Base-by-base conservation (phyloP, 2,113 vertebrate species). In the Dunckerocampus dactyliophorus region DNA sequence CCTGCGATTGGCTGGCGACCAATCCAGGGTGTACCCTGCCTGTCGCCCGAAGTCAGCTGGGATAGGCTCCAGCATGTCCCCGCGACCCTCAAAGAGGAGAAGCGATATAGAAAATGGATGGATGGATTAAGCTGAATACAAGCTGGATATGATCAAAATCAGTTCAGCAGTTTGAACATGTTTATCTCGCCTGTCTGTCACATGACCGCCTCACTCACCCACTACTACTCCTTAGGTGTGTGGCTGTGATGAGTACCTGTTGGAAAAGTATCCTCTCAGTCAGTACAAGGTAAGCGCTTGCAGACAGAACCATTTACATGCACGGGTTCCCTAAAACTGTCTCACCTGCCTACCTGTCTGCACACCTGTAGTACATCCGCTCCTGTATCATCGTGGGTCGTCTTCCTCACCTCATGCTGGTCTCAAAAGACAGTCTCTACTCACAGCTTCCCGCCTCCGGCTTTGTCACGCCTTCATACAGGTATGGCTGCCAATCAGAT, bases 391-490 rank as follows among this genome's bases (percentile, higher is more conserved):
- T 82, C 0, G 80, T 92, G 0, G 88, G 87, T 6, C 89, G 89
- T 51, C 82, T 92, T 45, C 92, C 92, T n/a, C 90, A 92, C 77
- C 83, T 92, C 52, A 92, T 92, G 92, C 75, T 92, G 9, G 90
- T 92, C 60, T 90, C 88, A 63, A 92, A 91, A 67, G 92, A 92
- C 69, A 90, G 89, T 50, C 85, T 92, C 8, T 92, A 89, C 76
- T 89, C 86, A 66, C 92, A 92, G 73, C 82, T 92, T 12, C 91
- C 91, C 0, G 77, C 85, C 64, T 91, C 88, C 0, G 88, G 89
- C 45, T 92, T 92, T 1, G 82, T 91, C 52, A 82, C 91, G 0
- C 91, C 91, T 4, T 92, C 91, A 0, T 92, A 92, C 79, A 92
- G 85, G 85, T 85, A 72, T 2, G n/a, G 0, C 46, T 19, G 47